Percentiles rank a stretch among this genome's conserved stretches.
These are phyloP conservation scores for Capra hircus DNA, from an alignment of 2,113 vertebrate species.

Conservation along the genomic window DNA sequence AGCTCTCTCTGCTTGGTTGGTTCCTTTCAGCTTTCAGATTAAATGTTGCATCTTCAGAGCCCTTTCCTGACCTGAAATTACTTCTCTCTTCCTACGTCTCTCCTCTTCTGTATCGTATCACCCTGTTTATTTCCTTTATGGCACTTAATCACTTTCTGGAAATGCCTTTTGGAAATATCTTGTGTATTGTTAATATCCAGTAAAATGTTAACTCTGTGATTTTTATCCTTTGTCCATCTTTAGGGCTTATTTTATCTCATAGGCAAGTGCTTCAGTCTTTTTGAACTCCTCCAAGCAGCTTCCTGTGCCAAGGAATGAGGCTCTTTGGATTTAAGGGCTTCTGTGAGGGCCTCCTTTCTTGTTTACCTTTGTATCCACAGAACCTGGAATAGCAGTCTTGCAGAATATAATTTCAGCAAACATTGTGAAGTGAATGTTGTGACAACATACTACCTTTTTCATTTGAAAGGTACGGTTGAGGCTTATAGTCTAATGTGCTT, in stretches of 20 bases:
- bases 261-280: background rate
- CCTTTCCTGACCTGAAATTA: background rate
- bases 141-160: background rate
- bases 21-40: background rate
- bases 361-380: background rate
- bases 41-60: background rate
- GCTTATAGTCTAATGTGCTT: background rate
- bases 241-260: background rate
- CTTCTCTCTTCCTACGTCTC: background rate
- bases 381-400: background rate
- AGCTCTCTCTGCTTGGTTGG: background rate
- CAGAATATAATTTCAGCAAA: background rate
- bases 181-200: background rate
- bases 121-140: background rate
- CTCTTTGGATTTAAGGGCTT: background rate
- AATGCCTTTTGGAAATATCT: background rate
- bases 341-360: background rate
- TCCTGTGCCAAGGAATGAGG: background rate
- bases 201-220: background rate
- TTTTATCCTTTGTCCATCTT: background rate
- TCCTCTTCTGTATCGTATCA: background rate
- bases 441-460: background rate
- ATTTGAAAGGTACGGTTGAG: background rate
- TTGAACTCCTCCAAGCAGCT: background rate
- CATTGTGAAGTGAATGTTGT: background rate